Percentiles rank a stretch among this genome's conserved stretches.
phyloP scores from a whole-genome alignment of 2,888 invertebrate genomes.

The Apomyelois bistriatella region DNA sequence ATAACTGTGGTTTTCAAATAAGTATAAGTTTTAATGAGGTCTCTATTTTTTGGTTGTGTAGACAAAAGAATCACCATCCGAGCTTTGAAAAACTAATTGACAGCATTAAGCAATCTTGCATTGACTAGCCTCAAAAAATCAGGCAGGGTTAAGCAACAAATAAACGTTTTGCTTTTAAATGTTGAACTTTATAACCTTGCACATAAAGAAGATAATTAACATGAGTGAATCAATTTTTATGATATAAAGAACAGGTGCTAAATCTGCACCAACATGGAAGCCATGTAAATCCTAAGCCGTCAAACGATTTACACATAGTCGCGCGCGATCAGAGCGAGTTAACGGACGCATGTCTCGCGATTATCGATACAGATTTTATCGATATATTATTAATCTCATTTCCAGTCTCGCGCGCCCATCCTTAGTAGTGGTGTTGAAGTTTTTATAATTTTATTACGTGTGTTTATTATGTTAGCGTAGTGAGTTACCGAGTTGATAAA shows the following conservation, averaged over 20 bases:
- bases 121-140: no score
- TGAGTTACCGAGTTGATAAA: not conserved
- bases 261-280: not conserved
- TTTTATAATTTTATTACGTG: not conserved
- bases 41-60: no score
- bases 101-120: no score
- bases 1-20: no score
- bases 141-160: no score
- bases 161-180: no score
- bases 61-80: no score
- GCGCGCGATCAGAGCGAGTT: not conserved
- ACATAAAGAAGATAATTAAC: no score
- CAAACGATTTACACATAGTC: conserved; percentile 4
- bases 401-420: not conserved
- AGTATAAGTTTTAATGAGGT: no score
- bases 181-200: no score
- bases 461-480: not conserved
- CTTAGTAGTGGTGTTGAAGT: conserved; percentile 4
- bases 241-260: not conserved
- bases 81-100: no score
- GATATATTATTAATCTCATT: not conserved
- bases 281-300: conserved; percentile 2
- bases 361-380: conserved; percentile 5
- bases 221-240: not conserved
- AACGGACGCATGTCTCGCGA: conserved; percentile 6